Evolutionary conservation across 2,888 invertebrate species (phyloP), one percentile per base, ranked within the genome.

Genomic region (Cyclophora albipunctata): DNA sequence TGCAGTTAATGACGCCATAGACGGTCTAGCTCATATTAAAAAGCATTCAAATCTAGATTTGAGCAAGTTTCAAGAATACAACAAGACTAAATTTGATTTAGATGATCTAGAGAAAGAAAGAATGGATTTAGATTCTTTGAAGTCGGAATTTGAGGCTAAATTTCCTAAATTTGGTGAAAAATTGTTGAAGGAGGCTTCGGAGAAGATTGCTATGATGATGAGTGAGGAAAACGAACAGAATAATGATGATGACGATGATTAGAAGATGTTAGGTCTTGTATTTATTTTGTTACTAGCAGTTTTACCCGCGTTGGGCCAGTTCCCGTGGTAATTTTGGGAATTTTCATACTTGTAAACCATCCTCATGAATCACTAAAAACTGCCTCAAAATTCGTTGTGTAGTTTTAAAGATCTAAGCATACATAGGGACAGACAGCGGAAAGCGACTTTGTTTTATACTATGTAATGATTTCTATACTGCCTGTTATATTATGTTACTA

Each of bases 1-100:
- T 1, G 84, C 86, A 0, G 83, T 89, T 0, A 79, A 75, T 0
- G 85, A 88, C 44, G 82, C 87, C 1, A 74, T 86, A 0, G 72
- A 78, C 0, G 84, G 84, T 0, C 57, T 89, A 2, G 80, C 80
- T 34, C 66, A 79, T 7, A 84, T 89, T 0, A 85, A 83, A 57
- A 80, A 71, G 33, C 78, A 83, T 52, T 87, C 83, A 0, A 73
- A 81, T 2, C 55, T 88, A 3, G 79, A 86, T 35, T 3, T 63
- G 0, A 54, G 66, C 0, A 85, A 82, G 51, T 81, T 83, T 40
- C 67, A 72, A 42, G 78, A 81, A 45, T 84, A 79, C 42, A 70
- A 73, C 0, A 70, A 66, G 3, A 69, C 79, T 0, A 64, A 81
- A 34, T 54, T 42, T 0, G 65, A 40, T 37, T 52, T 86, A 0